phyloP scores from a whole-genome alignment of 2,888 invertebrate species.

The Machimus atricapillus region DNA sequence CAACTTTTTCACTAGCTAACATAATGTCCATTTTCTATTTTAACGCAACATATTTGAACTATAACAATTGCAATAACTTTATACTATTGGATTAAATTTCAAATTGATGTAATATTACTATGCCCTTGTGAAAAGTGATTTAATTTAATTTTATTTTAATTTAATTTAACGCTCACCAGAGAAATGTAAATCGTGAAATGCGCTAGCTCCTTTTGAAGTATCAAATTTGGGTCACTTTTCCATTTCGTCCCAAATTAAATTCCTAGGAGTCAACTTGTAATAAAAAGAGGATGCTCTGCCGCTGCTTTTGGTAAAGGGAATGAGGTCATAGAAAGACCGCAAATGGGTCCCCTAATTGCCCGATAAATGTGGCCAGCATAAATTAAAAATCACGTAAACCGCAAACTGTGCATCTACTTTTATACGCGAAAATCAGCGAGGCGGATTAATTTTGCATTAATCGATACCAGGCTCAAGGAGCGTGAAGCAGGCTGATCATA shows the following conservation, averaged over 20 bases:
- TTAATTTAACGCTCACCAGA: background rate
- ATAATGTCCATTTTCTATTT: no score
- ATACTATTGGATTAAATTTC: no score
- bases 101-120: background rate
- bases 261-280: background rate
- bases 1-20: no score
- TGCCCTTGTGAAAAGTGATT: no score
- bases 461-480: background rate
- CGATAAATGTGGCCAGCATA: background rate
- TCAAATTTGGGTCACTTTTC: background rate
- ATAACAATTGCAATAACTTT: no score
- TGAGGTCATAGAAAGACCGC: background rate
- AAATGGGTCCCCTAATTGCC: background rate
- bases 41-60: no score
- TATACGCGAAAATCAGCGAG: background rate
- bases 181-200: background rate
- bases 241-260: background rate
- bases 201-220: background rate
- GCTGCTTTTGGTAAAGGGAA: background rate
- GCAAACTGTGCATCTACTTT: background rate
- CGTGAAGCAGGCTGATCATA: background rate
- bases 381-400: background rate
- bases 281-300: background rate
- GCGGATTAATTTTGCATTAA: background rate
- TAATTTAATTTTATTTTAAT: background rate